A percentile compares a stretch with the other conserved stretches of the same genome.
phyloP scores from a whole-genome alignment of 2,888 invertebrate species.

The Dolichomitus sp. region DNA sequence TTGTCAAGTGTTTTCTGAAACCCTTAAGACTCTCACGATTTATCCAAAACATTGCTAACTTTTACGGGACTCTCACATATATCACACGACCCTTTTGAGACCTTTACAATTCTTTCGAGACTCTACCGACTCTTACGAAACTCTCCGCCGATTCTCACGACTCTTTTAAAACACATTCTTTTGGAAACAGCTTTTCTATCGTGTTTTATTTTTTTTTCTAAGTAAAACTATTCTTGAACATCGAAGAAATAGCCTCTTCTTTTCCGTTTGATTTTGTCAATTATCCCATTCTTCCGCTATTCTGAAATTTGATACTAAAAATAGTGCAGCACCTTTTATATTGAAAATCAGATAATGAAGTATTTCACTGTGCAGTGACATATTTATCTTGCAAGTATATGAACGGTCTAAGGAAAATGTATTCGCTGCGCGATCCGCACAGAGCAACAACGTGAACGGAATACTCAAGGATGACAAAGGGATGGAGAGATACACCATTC shows the following conservation, averaged over 20 bases:
- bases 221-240: not conserved
- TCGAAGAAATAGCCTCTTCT: not conserved
- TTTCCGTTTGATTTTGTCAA: not conserved
- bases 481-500: slow-evolving; percentile 18
- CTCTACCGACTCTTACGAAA: too few species aligned
- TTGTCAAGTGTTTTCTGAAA: too few species aligned
- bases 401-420: not conserved
- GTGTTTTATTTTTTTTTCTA: not conserved
- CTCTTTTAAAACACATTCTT: too few species aligned
- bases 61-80: too few species aligned
- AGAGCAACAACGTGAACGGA: slow-evolving; percentile 20
- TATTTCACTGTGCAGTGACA: not conserved
- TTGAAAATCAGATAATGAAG: slow-evolving; percentile 13
- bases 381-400: slow-evolving; percentile 7
- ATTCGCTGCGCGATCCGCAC: not conserved
- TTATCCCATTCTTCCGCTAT: not conserved
- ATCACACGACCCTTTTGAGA: too few species aligned
- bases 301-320: not conserved
- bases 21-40: too few species aligned
- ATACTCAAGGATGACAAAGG: slow-evolving; percentile 13
- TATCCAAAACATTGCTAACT: too few species aligned
- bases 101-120: too few species aligned
- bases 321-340: not conserved
- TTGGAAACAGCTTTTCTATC: too few species aligned
- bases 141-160: too few species aligned